These are phyloP conservation scores for Orthonyx spaldingii DNA, from an alignment of 2,113 vertebrate species.

Conservation along the genomic window DNA sequence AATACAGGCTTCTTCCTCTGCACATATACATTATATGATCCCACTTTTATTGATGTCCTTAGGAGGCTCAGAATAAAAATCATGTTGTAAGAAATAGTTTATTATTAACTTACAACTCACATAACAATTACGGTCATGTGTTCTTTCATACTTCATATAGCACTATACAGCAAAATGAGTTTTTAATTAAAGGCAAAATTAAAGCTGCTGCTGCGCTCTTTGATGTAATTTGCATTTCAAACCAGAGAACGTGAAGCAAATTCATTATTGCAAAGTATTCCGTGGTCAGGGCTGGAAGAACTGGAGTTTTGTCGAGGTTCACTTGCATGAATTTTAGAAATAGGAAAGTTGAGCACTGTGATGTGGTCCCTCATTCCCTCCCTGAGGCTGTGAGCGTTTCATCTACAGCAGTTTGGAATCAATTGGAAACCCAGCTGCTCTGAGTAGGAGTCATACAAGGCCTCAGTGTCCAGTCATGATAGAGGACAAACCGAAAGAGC, in stretches of 20 bases:
- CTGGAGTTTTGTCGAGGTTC: background rate
- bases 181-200: slow-evolving; percentile 52
- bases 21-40: background rate
- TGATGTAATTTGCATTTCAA: slow-evolving; percentile 50
- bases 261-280: slow-evolving; percentile 18
- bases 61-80: slow-evolving; percentile 2
- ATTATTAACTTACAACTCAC: background rate
- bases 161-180: slow-evolving; percentile 5
- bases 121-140: background rate
- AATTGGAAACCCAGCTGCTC: background rate
- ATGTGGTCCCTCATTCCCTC: background rate
- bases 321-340: background rate
- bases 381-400: background rate
- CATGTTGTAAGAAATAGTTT: background rate
- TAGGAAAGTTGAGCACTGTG: background rate
- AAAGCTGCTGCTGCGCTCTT: slow-evolving; percentile 34
- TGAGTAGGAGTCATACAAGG: background rate
- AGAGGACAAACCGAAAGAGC: background rate
- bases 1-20: background rate
- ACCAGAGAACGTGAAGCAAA: slow-evolving; percentile 42
- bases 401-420: background rate
- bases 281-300: background rate
- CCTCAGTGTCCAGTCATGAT: background rate
- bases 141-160: slow-evolving; percentile 1
- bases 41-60: background rate